phyloP scores from a whole-genome alignment of 2,113 vertebrate genomes.

The Sakesphorus luctuosus region DNA sequence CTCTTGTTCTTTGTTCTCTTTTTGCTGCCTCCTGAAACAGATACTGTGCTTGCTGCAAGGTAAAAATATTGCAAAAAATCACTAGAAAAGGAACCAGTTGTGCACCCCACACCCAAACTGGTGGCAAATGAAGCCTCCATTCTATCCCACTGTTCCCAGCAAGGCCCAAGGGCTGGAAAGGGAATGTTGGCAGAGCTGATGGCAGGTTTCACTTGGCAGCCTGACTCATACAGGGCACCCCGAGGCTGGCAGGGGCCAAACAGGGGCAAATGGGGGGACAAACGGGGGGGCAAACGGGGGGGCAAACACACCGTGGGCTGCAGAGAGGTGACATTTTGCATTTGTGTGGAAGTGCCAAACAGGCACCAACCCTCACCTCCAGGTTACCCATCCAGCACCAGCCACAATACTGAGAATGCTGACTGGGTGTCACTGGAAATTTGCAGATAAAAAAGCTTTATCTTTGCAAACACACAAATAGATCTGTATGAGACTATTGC shows the following conservation, averaged over 20 bases:
- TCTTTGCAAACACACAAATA: background rate
- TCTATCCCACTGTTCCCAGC: background rate
- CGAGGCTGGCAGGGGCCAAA: background rate
- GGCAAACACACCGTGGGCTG: background rate
- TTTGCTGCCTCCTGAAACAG: background rate
- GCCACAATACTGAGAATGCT: background rate
- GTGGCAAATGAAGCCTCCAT: background rate
- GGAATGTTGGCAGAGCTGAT: background rate
- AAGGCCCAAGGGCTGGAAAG: background rate
- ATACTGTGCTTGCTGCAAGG: background rate
- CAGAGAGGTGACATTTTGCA: background rate
- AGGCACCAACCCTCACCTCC: background rate
- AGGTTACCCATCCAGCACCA: background rate
- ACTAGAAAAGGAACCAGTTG: background rate
- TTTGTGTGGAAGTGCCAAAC: background rate
- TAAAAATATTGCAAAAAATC: background rate
- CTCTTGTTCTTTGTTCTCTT: slow-evolving; percentile 28
- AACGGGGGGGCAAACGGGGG: too few relatives aligned
- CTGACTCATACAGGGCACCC: background rate
- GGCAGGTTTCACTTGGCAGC: background rate
- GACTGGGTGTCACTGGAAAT: background rate
- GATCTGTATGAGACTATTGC: too few relatives aligned
- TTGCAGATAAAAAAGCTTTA: background rate
- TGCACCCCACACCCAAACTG: background rate
- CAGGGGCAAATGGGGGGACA: background rate